These are phyloP conservation scores for Pogonocichla stellata DNA, from an alignment of 2,113 vertebrate species.

Conservation along the genomic window DNA sequence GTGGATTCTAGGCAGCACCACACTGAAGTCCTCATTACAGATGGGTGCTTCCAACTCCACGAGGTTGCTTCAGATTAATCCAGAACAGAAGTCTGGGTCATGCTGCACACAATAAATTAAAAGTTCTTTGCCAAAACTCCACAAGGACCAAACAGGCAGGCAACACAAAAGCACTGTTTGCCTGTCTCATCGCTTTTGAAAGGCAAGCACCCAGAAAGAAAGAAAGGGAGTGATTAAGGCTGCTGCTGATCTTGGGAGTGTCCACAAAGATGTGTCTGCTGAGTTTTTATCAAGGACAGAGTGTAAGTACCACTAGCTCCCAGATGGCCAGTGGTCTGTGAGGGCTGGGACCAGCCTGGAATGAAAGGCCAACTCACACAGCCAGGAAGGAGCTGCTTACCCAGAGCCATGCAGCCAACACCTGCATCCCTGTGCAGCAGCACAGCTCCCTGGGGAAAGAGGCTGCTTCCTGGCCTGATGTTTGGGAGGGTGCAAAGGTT, in stretches of 20 bases:
- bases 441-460: not conserved
- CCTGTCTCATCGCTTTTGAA: not conserved
- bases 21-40: not conserved
- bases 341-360: not conserved
- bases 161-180: not conserved
- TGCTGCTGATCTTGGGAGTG: not conserved
- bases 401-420: rapidly evolving
- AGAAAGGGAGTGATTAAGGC: not conserved
- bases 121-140: not conserved
- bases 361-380: not conserved
- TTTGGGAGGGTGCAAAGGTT: not conserved
- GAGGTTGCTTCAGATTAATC: not conserved
- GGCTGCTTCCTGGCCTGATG: rapidly evolving
- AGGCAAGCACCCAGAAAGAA: not conserved
- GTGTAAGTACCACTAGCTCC: not conserved
- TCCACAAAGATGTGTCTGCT: not conserved
- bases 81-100: rapidly evolving
- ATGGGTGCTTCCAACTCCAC: rapidly evolving
- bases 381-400: not conserved
- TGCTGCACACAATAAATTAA: not conserved
- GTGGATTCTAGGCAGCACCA: not conserved
- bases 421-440: not conserved
- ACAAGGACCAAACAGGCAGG: not conserved
- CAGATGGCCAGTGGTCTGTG: not conserved
- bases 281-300: not conserved